Percentiles rank a stretch among this genome's conserved stretches.
Evolutionary conservation across 2,113 vertebrate genomes (phyloP).

Genomic region (Eptesicus fuscus): DNA sequence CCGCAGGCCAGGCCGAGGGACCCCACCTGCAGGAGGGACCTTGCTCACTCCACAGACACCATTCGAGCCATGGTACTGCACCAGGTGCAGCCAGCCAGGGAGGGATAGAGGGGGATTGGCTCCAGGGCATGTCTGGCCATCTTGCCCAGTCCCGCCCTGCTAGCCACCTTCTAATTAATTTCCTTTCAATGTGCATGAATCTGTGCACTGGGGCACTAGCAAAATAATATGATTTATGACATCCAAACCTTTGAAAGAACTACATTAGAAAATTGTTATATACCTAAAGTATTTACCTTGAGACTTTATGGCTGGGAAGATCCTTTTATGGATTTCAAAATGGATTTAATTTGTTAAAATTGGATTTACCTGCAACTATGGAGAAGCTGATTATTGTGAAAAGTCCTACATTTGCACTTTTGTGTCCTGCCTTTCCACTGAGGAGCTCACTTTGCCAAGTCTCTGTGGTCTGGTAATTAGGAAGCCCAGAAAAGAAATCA

Average conservation of each 20-base stretch:
- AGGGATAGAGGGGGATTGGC: too few species aligned
- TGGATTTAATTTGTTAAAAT: constrained; percentile 8
- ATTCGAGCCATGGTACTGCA: too few species aligned
- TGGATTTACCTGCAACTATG: not conserved
- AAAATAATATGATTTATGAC: not conserved
- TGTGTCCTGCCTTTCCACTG: not conserved
- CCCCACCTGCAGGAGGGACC: too few species aligned
- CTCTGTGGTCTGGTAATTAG: constrained; percentile 39
- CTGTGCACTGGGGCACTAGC: not conserved
- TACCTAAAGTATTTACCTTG: not conserved
- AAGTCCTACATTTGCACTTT: not conserved
- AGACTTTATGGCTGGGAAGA: not conserved
- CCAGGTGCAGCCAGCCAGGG: too few species aligned
- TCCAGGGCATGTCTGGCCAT: too few species aligned
- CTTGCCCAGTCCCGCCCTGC: too few species aligned
- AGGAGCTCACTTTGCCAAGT: constrained; percentile 39
- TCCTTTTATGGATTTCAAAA: constrained; percentile 8
- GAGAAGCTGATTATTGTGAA: not conserved
- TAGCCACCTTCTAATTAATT: too few species aligned
- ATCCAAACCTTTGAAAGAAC: not conserved
- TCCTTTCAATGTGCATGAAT: too few species aligned
- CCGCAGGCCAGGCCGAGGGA: too few species aligned
- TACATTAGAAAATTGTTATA: not conserved
- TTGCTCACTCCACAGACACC: too few species aligned
- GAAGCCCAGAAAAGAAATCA: constrained; percentile 25